Evolutionary conservation across 1,140 invertebrate genomes (phyloP).

Genomic region (Orius laevigatus): DNA sequence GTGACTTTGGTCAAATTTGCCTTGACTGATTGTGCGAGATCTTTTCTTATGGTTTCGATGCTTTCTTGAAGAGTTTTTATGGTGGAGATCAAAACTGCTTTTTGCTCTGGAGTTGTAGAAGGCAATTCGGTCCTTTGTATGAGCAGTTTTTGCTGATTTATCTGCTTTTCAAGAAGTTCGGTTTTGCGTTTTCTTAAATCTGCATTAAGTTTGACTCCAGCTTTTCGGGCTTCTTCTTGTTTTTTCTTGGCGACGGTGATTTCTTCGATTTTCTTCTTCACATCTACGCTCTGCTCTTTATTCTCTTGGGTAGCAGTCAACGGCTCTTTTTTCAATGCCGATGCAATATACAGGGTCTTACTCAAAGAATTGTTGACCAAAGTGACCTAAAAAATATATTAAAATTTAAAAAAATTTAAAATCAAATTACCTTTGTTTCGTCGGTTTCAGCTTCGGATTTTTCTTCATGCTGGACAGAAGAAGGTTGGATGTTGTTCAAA

Average conservation of each 20-base stretch:
- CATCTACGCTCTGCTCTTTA: conserved; percentile 33
- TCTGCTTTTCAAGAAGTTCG: conserved; percentile 57
- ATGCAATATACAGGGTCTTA: conserved; percentile 26
- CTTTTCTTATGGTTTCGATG: conserved; percentile 57
- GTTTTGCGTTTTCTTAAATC: conserved; percentile 62
- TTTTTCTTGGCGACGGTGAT: conserved; percentile 23
- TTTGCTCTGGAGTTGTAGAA: conserved; percentile 38
- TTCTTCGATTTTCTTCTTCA: conserved; percentile 48
- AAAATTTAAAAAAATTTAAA: conserved; percentile 3
- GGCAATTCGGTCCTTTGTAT: conserved; percentile 57
- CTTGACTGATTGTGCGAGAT: conserved; percentile 32
- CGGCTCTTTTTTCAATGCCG: conserved; percentile 33
- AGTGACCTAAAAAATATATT: conserved; percentile 27
- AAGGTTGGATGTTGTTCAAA: conserved; percentile 32
- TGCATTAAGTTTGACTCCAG: conserved; percentile 49
- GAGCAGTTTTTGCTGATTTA: conserved; percentile 56
- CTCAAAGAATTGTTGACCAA: conserved; percentile 43
- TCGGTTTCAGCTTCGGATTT: conserved; percentile 1
- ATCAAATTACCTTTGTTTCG: not conserved
- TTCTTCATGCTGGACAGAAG: conserved; percentile 24
- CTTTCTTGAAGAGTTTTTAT: conserved; percentile 58
- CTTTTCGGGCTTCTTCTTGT: conserved; percentile 26
- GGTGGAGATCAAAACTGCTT: conserved; percentile 46
- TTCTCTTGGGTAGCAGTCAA: conserved; percentile 48
- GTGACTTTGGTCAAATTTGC: conserved; percentile 14